Percentiles rank a stretch among this genome's conserved stretches.
These are phyloP conservation scores for Tachysurus vachellii DNA, from an alignment of 2,113 vertebrate genomes.

Conservation along the genomic window DNA sequence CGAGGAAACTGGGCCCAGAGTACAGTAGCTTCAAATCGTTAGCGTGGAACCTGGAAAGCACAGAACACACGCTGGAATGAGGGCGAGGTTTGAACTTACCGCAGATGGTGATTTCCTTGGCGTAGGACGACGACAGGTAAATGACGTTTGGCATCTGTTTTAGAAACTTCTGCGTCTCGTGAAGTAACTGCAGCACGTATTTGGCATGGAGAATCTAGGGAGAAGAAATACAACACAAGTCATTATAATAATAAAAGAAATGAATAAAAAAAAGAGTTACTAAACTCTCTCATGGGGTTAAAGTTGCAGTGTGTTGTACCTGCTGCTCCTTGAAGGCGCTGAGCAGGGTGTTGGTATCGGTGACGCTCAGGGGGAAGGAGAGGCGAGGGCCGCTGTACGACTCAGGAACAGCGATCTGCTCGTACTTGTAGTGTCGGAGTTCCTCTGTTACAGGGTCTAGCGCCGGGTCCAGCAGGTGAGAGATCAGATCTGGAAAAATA, in stretches of 20 bases:
- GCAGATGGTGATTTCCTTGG: conserved; percentile 87
- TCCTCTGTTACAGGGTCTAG: conserved; percentile 61
- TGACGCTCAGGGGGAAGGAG: conserved; percentile 83
- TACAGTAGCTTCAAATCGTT: not conserved
- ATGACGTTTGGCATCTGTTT: conserved; percentile 89
- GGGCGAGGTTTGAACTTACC: conserved; percentile 67
- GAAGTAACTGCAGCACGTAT: conserved; percentile 86
- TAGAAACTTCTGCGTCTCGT: conserved; percentile 85
- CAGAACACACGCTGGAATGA: not conserved
- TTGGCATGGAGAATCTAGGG: conserved; percentile 85
- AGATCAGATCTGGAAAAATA: conserved; percentile 71
- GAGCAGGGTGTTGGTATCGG: conserved; percentile 80
- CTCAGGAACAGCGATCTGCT: conserved; percentile 77
- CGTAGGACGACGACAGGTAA: conserved; percentile 80
- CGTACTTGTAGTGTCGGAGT: conserved; percentile 65
- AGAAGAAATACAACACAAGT: not conserved
- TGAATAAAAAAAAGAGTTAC: not conserved
- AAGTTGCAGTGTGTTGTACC: conserved; percentile 64
- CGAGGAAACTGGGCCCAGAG: not conserved
- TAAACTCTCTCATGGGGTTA: not conserved
- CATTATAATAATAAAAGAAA: not conserved
- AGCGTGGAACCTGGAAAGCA: not conserved
- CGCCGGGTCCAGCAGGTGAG: conserved; percentile 72
- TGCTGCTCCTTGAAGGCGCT: conserved; percentile 84
- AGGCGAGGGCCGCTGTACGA: conserved; percentile 86